These are phyloP conservation scores for Sycophila sp. DNA, from an alignment of 1,140 invertebrate species.

Conservation along the genomic window DNA sequence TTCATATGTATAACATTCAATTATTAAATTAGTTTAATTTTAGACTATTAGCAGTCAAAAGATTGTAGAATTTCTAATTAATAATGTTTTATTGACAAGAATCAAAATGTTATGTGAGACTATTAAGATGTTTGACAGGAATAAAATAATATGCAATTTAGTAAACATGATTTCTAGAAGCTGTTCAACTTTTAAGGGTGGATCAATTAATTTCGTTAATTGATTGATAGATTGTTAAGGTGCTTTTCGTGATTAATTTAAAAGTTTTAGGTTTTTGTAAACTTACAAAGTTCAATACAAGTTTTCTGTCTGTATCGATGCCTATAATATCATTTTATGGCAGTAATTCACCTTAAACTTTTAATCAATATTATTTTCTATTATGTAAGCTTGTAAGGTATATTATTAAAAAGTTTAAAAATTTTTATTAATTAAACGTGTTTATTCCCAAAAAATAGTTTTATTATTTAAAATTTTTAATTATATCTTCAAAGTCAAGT, in stretches of 20 bases:
- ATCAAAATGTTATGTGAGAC: no score
- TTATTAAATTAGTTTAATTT: not conserved
- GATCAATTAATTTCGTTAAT: constrained; percentile 14
- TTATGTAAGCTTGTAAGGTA: constrained; percentile 2
- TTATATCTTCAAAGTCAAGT: no score
- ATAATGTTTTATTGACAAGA: no score
- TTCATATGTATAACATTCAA: no score
- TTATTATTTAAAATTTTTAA: no score
- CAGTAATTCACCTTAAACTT: constrained; percentile 22
- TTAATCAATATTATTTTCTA: constrained; percentile 21
- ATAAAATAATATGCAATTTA: constrained; percentile 2
- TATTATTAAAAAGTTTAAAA: no score
- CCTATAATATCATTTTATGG: constrained; percentile 18
- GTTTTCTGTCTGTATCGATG: constrained; percentile 5
- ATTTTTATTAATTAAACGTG: no score
- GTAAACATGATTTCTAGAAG: not conserved
- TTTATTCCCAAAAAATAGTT: no score
- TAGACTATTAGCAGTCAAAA: no score
- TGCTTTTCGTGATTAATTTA: constrained; percentile 30
- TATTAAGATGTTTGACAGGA: not conserved
- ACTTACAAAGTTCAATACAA: not conserved
- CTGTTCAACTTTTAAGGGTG: not conserved
- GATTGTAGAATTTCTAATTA: no score
- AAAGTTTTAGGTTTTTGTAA: constrained; percentile 21
- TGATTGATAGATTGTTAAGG: constrained; percentile 10